These are phyloP conservation scores for Oxyteleia sp. DNA, from an alignment of 2,888 invertebrate genomes.

Conservation along the genomic window DNA sequence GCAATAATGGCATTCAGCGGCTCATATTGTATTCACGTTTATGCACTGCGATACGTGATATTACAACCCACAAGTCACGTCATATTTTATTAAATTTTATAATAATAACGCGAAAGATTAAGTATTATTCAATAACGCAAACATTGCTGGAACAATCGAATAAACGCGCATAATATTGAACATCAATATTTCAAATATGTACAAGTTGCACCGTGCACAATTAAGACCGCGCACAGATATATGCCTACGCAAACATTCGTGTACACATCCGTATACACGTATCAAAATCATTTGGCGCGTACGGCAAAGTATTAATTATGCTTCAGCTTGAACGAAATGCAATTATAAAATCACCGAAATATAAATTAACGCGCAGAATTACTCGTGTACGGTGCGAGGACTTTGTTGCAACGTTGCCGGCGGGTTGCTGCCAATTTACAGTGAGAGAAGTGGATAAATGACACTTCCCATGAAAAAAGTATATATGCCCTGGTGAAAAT, in stretches of 20 bases:
- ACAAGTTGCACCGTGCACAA: background rate
- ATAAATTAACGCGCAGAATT: too few species aligned
- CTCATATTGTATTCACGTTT: background rate
- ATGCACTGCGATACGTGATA: background rate
- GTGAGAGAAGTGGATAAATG: too few species aligned
- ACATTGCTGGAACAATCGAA: background rate
- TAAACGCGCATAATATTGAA: background rate
- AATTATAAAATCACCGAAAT: background rate
- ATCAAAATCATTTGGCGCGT: background rate
- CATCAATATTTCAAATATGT: background rate
- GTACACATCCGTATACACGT: background rate
- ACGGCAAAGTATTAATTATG: background rate
- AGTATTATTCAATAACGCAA: background rate
- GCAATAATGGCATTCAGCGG: background rate
- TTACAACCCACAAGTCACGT: background rate
- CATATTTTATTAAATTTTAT: background rate
- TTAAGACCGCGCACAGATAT: background rate
- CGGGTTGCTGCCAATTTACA: too few species aligned
- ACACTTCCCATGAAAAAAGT: too few species aligned
- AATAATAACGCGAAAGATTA: background rate
- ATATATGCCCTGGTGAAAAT: too few species aligned
- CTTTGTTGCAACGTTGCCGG: too few species aligned
- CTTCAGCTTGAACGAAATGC: background rate
- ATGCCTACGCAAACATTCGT: background rate
- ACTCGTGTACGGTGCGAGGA: too few species aligned